Conservation (phyloP, 1,140 invertebrate genomes). For the Paracyclopina nana region DNA sequence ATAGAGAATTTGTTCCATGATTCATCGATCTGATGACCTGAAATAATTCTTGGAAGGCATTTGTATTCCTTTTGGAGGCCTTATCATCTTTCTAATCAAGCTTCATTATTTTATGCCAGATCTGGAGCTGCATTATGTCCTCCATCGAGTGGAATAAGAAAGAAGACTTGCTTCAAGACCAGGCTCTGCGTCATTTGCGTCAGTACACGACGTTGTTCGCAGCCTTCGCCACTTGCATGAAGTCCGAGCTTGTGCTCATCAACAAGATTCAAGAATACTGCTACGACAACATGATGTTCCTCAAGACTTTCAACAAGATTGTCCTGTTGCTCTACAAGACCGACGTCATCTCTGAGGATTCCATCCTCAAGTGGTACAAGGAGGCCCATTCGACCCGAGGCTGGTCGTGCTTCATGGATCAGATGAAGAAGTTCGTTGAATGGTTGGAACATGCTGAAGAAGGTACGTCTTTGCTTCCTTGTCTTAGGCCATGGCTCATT, state of each 20-base stretch:
- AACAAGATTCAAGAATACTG: conserved; percentile 88
- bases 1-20: no score
- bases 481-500: no score
- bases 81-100: not conserved
- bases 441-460: conserved; percentile 92
- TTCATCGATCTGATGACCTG: not conserved
- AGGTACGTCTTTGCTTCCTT: no score
- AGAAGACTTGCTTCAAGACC: conserved; percentile 64
- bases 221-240: conserved; percentile 53
- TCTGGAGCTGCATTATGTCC: conserved; percentile 83
- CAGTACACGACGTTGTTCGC: conserved; percentile 59
- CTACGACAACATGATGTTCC: conserved; percentile 96
- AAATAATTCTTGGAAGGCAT: not conserved
- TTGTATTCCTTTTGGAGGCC: not conserved
- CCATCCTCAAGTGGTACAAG: conserved; percentile 81
- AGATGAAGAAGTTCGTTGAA: conserved; percentile 91
- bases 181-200: conserved; percentile 21
- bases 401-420: conserved; percentile 87
- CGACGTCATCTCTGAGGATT: conserved; percentile 74
- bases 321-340: conserved; percentile 87
- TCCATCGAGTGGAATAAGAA: conserved; percentile 95
- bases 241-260: conserved; percentile 64
- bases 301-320: conserved; percentile 95
- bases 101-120: conserved; percentile 22
- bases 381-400: conserved; percentile 78